Percentiles rank a stretch among this genome's conserved stretches.
Conservation (phyloP, 1,140 invertebrate species). For the Propsilocerus akamusi region DNA sequence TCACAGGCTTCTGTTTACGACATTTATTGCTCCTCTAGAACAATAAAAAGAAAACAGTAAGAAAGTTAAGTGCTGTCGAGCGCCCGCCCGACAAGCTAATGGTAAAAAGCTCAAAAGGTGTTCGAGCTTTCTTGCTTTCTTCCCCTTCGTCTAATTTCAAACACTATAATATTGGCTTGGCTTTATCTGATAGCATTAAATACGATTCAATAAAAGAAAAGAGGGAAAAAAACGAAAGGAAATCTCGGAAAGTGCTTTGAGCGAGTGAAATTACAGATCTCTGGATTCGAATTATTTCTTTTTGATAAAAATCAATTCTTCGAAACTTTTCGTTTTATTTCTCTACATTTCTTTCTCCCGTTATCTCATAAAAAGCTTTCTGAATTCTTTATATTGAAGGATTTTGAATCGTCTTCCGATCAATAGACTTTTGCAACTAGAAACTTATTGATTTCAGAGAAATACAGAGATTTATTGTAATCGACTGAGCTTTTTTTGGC, state of each 20-base stretch:
- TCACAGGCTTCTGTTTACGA: neutral
- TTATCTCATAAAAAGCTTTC: neutral
- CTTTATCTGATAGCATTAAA: neutral
- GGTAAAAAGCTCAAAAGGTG: neutral
- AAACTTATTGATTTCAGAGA: too few relatives aligned
- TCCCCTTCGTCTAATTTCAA: neutral
- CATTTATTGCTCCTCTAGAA: neutral
- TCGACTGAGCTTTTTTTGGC: too few relatives aligned
- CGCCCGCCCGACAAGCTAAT: neutral
- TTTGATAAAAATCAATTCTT: neutral
- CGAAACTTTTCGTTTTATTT: neutral
- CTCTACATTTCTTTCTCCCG: too few relatives aligned
- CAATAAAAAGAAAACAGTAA: neutral
- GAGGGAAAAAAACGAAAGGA: neutral
- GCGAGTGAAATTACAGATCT: neutral
- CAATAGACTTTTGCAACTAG: too few relatives aligned
- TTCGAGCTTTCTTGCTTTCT: neutral
- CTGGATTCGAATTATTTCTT: neutral
- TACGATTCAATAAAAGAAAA: slow-evolving; percentile 1
- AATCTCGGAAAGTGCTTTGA: neutral
- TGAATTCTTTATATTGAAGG: too few relatives aligned
- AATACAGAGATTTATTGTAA: too few relatives aligned
- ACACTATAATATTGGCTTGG: too few relatives aligned
- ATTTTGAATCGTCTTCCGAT: too few relatives aligned
- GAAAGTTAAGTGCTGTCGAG: neutral